phyloP scores from a whole-genome alignment of 2,888 invertebrate species.

The Spialia ferax region DNA sequence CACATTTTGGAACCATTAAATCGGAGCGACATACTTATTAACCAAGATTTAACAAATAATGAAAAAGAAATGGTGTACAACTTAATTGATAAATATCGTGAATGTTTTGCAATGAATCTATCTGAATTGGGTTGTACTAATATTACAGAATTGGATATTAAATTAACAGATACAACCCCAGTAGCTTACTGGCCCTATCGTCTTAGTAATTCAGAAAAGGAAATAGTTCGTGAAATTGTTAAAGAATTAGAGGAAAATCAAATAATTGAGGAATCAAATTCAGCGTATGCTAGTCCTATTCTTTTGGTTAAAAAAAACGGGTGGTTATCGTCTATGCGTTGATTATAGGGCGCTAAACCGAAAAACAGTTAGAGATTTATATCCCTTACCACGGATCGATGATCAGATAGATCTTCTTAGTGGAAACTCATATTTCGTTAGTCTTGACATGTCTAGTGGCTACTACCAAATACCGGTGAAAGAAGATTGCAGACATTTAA shows the following conservation, averaged over 20 bases:
- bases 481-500: constrained; percentile 34
- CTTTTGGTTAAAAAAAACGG: constrained; percentile 45
- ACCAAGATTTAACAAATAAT: constrained; percentile 9
- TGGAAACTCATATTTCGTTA: constrained; percentile 39
- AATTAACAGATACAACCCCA: constrained; percentile 31
- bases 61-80: constrained; percentile 12
- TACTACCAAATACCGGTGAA: constrained; percentile 43
- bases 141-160: constrained; percentile 33
- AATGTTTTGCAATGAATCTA: constrained; percentile 41
- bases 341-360: constrained; percentile 38
- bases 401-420: constrained; percentile 41
- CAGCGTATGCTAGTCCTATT: constrained; percentile 47
- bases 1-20: constrained; percentile 7
- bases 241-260: constrained; percentile 44
- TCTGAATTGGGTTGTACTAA: constrained; percentile 37
- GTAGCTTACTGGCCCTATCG: constrained; percentile 36
- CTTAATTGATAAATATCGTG: constrained; percentile 29
- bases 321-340: constrained; percentile 22
- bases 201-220: constrained; percentile 40
- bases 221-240: constrained; percentile 43
- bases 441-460: constrained; percentile 39
- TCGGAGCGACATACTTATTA: constrained; percentile 17
- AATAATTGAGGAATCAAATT: constrained; percentile 46
- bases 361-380: constrained; percentile 39
- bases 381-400: constrained; percentile 41